A percentile compares a stretch with the other conserved stretches of the same genome.
These are phyloP conservation scores for Caenorhabditis remanei DNA, from an alignment of 1,140 invertebrate genomes.

Conservation along the genomic window DNA sequence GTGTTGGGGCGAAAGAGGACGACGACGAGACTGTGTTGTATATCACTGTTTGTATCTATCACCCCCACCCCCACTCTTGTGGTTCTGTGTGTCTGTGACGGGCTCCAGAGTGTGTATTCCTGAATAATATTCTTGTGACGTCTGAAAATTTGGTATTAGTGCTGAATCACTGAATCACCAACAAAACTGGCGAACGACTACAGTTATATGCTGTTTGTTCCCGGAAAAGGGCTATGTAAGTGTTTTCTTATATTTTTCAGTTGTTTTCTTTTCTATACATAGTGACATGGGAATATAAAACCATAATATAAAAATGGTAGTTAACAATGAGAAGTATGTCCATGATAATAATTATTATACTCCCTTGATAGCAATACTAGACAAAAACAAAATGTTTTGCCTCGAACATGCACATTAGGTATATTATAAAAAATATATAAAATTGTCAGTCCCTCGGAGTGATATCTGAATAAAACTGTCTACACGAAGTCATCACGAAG, in stretches of 20 bases:
- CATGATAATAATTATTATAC: too few species aligned
- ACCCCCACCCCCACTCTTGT: not conserved
- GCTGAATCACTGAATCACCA: not conserved
- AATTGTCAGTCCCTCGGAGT: too few species aligned
- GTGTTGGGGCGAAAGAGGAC: not conserved
- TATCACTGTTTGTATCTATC: slow-evolving; percentile 22
- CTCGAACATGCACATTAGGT: too few species aligned
- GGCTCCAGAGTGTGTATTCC: not conserved
- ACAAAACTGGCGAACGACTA: slow-evolving; percentile 51
- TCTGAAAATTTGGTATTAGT: too few species aligned
- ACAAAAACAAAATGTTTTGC: too few species aligned
- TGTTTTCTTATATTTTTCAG: not conserved
- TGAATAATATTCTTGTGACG: not conserved
- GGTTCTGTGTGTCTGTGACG: not conserved
- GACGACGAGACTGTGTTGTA: not conserved
- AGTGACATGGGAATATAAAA: too few species aligned
- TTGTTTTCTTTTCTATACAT: not conserved
- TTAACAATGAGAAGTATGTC: too few species aligned
- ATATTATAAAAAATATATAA: too few species aligned
- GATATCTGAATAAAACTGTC: not conserved
- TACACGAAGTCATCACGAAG: not conserved
- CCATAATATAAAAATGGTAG: too few species aligned
- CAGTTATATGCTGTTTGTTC: slow-evolving; percentile 62
- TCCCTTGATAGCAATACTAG: too few species aligned
- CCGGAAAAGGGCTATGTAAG: slow-evolving; percentile 61